A percentile compares a stretch with the other conserved stretches of the same genome.
Evolutionary conservation across 2,797 vertebrate genomes (phyloP).

Genomic region (Sebastolobus alascanus): DNA sequence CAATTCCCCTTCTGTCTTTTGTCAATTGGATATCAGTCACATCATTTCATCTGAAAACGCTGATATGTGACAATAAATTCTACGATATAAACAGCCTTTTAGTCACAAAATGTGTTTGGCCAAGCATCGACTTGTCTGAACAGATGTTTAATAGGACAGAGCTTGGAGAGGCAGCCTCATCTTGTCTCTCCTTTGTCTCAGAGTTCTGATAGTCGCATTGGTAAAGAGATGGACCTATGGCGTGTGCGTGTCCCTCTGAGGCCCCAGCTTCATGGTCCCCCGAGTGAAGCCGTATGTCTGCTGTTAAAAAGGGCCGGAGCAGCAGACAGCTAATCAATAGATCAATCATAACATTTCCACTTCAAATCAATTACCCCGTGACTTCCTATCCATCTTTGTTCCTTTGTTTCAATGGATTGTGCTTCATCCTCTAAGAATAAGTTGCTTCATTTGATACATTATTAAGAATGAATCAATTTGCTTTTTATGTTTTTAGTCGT

Average conservation of each 20-base stretch:
- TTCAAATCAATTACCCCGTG: slow-evolving; percentile 81
- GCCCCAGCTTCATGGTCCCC: slow-evolving; percentile 59
- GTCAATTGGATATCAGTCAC: slow-evolving; percentile 13
- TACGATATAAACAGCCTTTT: slow-evolving; percentile 11
- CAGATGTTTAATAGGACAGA: slow-evolving; percentile 59
- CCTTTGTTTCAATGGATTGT: slow-evolving; percentile 42
- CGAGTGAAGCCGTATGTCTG: slow-evolving; percentile 74
- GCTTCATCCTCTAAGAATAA: slow-evolving; percentile 12
- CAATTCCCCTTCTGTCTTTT: slow-evolving; percentile 4
- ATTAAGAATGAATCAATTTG: slow-evolving; percentile 25
- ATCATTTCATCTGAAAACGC: slow-evolving; percentile 5
- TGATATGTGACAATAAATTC: slow-evolving; percentile 2
- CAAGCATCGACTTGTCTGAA: slow-evolving; percentile 27
- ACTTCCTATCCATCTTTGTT: slow-evolving; percentile 64
- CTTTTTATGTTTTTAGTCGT: neutral
- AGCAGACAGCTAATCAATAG: slow-evolving; percentile 82
- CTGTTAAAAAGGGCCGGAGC: slow-evolving; percentile 73
- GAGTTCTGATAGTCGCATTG: slow-evolving; percentile 45
- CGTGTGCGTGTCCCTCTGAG: slow-evolving; percentile 51
- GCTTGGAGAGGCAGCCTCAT: slow-evolving; percentile 18
- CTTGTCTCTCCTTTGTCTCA: slow-evolving; percentile 55
- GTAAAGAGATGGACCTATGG: slow-evolving; percentile 47
- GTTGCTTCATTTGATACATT: slow-evolving; percentile 21
- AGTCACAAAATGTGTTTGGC: slow-evolving; percentile 36
- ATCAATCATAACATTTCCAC: slow-evolving; percentile 88